A percentile compares a stretch with the other conserved stretches of the same genome.
These are phyloP conservation scores for Oryzias celebensis DNA, from an alignment of 2,113 vertebrate genomes.

Conservation along the genomic window DNA sequence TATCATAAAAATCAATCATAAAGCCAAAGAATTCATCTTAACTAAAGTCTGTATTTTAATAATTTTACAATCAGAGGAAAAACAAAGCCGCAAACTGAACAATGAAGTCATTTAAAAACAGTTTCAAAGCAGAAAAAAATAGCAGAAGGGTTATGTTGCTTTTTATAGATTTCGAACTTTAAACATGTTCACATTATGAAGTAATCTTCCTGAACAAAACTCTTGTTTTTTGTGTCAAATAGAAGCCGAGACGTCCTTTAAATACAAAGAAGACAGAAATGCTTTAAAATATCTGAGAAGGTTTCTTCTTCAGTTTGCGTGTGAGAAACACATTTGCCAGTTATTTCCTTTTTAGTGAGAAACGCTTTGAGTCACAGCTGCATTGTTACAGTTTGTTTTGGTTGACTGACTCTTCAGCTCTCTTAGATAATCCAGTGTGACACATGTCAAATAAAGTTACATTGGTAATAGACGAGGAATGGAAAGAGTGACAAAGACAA, in stretches of 20 bases:
- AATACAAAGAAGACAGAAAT: slow-evolving; percentile 31
- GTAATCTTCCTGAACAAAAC: no score
- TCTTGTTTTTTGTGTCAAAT: slow-evolving; percentile 1
- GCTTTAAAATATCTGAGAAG: neutral
- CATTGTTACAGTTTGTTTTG: slow-evolving; percentile 14
- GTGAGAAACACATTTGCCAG: neutral
- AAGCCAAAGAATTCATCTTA: slow-evolving; percentile 6
- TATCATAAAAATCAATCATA: neutral
- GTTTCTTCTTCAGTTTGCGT: slow-evolving; percentile 23
- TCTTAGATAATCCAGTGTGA: slow-evolving; percentile 33
- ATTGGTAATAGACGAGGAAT: slow-evolving; percentile 27
- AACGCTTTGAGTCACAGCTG: neutral
- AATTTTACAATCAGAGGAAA: no score
- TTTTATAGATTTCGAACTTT: no score
- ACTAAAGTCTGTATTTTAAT: no score
- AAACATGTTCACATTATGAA: no score
- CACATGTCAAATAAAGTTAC: slow-evolving; percentile 54
- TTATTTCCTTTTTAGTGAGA: no score
- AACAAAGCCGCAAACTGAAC: neutral
- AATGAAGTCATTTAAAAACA: no score
- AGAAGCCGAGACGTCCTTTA: slow-evolving; percentile 25
- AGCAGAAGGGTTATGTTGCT: no score
- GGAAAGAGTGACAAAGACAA: neutral
- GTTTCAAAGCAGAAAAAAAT: no score
- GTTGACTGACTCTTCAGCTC: slow-evolving; percentile 22